A percentile compares a stretch with the other conserved stretches of the same genome.
These are phyloP conservation scores for Lineus longissimus DNA, from an alignment of 1,140 invertebrate species.

Conservation along the genomic window DNA sequence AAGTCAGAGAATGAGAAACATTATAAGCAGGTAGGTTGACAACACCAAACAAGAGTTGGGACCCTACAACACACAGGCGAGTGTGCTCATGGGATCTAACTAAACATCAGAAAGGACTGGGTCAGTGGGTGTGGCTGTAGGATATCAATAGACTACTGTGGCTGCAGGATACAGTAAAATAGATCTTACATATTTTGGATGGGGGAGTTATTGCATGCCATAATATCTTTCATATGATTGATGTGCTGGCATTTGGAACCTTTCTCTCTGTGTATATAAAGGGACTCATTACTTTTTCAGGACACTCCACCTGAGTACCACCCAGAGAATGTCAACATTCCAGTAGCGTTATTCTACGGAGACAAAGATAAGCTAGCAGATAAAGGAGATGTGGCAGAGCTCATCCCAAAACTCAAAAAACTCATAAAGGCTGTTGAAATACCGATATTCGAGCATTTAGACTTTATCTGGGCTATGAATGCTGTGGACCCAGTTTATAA, in stretches of 20 bases:
- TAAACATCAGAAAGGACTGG: no score
- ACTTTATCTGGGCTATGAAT: conserved; percentile 48
- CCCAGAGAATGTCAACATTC: conserved; percentile 61
- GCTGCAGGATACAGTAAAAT: no score
- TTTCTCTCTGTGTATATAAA: no score
- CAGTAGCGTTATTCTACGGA: conserved; percentile 66
- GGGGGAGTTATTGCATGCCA: no score
- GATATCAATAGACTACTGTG: no score
- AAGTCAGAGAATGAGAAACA: conserved; percentile 55
- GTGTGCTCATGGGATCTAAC: no score
- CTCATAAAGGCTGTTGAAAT: conserved; percentile 26
- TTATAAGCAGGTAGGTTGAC: conserved; percentile 55
- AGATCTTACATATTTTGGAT: no score
- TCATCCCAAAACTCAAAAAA: conserved; percentile 39
- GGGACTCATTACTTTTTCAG: conserved; percentile 18
- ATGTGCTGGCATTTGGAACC: no score
- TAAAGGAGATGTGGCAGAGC: conserved; percentile 57
- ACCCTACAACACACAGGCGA: no score
- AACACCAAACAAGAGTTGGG: no score
- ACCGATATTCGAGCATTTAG: conserved; percentile 44
- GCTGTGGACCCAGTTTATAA: conserved; percentile 30
- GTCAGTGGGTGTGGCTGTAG: no score
- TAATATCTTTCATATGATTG: no score
- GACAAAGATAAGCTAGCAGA: conserved; percentile 70
- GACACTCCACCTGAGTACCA: conserved; percentile 66